A percentile compares a stretch with the other conserved stretches of the same genome.
These are phyloP conservation scores for Dendroctonus valens DNA, from an alignment of 1,140 invertebrate species.

Conservation along the genomic window DNA sequence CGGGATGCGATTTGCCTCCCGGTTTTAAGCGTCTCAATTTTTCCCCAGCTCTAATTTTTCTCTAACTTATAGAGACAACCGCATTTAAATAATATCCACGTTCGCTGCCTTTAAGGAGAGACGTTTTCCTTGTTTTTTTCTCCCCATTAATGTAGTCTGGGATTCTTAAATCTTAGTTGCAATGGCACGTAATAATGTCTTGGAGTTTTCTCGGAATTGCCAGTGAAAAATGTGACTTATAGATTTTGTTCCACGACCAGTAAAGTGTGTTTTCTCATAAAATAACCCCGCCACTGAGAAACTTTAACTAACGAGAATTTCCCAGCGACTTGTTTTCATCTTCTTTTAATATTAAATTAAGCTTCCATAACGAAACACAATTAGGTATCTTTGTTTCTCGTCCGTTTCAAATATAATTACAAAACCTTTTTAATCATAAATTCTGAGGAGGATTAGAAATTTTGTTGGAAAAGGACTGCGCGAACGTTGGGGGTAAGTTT, in stretches of 20 bases:
- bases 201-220: too few relatives aligned
- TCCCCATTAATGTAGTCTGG: slow-evolving; percentile 26
- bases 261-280: too few relatives aligned
- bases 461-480: slow-evolving; percentile 26
- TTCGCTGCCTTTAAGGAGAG: slow-evolving; percentile 16
- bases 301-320: slow-evolving; percentile 23
- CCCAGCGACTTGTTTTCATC: slow-evolving; percentile 24
- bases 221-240: too few relatives aligned
- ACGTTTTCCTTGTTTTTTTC: slow-evolving; percentile 6
- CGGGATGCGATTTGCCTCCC: slow-evolving; percentile 20
- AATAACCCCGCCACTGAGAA: neutral
- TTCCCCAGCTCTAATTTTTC: slow-evolving; percentile 28
- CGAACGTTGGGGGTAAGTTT: slow-evolving; percentile 17
- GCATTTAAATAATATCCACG: slow-evolving; percentile 31
- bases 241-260: too few relatives aligned
- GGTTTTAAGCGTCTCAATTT: slow-evolving; percentile 21
- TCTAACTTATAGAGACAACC: slow-evolving; percentile 29
- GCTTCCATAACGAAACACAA: slow-evolving; percentile 35
- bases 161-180: slow-evolving; percentile 24
- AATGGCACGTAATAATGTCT: slow-evolving; percentile 17
- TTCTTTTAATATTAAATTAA: slow-evolving; percentile 36
- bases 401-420: slow-evolving; percentile 36
- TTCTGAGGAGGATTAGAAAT: slow-evolving; percentile 30
- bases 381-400: slow-evolving; percentile 36
- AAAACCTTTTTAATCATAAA: slow-evolving; percentile 36